phyloP scores from a whole-genome alignment of 2,888 invertebrate species.

The Lepeophtheirus nordmannii region DNA sequence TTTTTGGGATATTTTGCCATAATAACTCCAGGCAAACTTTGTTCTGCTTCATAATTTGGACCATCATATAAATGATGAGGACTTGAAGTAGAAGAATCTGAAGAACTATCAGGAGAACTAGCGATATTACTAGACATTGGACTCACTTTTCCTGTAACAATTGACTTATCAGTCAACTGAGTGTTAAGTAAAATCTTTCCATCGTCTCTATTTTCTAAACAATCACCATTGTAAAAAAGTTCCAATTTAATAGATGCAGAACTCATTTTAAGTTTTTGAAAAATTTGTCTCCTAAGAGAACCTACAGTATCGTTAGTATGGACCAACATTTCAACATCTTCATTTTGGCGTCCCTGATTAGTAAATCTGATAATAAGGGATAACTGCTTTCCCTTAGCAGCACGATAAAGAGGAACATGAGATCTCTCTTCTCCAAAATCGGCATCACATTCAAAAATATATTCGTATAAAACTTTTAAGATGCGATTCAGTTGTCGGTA shows the following conservation, averaged over 20 bases:
- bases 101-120: constrained; percentile 77
- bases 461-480: constrained; percentile 82
- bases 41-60: constrained; percentile 66
- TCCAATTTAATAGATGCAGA: constrained; percentile 7
- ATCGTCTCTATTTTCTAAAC: constrained; percentile 70
- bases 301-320: constrained; percentile 88
- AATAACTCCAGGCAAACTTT: constrained; percentile 76
- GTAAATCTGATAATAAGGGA: constrained; percentile 71
- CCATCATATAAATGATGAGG: constrained; percentile 66
- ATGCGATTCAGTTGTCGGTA: constrained; percentile 67
- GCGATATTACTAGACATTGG: constrained; percentile 45
- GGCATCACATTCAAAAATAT: constrained; percentile 45
- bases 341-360: constrained; percentile 60
- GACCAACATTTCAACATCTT: constrained; percentile 78
- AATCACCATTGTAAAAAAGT: constrained; percentile 27
- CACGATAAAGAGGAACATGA: constrained; percentile 46
- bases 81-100: constrained; percentile 83
- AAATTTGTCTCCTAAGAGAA: constrained; percentile 51
- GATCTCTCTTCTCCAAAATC: constrained; percentile 59
- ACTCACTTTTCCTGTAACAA: constrained; percentile 56
- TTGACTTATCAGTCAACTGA: constrained; percentile 62
- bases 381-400: constrained; percentile 76
- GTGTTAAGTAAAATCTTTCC: constrained; percentile 69
- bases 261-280: constrained; percentile 28
- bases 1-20: constrained; percentile 5